These are phyloP conservation scores for Beroe forskalii DNA, from an alignment of 37 sponge, comb jelly and placozoan genomes.

Conservation along the genomic window DNA sequence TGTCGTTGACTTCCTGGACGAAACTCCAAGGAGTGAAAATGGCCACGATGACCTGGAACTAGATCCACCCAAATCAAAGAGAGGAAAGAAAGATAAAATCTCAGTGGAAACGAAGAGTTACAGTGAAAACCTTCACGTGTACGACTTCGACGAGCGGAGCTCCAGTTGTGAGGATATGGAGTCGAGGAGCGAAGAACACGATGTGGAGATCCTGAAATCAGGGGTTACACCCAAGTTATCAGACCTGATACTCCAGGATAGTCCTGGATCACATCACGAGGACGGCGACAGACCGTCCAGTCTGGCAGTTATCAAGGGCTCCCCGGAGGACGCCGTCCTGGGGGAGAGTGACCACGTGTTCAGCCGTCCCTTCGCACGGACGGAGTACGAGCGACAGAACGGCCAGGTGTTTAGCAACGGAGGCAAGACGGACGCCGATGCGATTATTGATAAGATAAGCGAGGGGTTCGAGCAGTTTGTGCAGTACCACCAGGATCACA, in stretches of 20 bases:
- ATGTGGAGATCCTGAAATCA: neutral
- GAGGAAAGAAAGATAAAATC: neutral
- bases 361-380: neutral
- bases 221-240: neutral
- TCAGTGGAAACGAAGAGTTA: too few relatives aligned
- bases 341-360: neutral
- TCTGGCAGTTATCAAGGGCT: neutral
- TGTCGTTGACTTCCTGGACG: neutral
- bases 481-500: conserved; percentile 2
- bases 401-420: neutral
- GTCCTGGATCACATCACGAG: neutral
- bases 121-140: too few relatives aligned
- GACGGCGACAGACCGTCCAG: neutral
- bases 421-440: neutral
- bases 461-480: neutral
- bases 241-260: neutral
- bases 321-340: neutral
- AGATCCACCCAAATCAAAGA: too few relatives aligned
- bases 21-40: neutral
- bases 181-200: neutral
- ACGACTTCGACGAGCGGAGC: neutral
- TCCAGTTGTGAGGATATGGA: neutral
- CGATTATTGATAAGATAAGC: neutral
- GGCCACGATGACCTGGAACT: neutral
- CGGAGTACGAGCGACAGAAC: neutral